Base-by-base conservation (phyloP, 2,888 invertebrate genomes). In the Chrysolina americana region DNA sequence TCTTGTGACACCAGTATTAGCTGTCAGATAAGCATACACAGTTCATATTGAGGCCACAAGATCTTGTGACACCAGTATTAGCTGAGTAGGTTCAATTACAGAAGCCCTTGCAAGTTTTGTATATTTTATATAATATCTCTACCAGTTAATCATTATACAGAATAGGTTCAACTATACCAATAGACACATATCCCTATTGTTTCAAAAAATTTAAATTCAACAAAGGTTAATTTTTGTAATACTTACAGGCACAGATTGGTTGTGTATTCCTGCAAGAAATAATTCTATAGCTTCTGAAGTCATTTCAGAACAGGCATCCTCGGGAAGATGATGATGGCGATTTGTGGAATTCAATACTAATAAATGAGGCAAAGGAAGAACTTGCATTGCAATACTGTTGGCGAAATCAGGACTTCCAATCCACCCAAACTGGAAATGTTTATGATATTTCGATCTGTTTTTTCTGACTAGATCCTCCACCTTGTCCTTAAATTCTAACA, bases 401-500 rank as follows among this genome's bases (percentile, higher is more conserved):
- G 97, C 97, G 77, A 98, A 90, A 70, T 96, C 96, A 4, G 95
- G 94, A 79, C 93, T 94, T 0, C 95, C 96, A 87, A 96, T 93
- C 98, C 98, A 99, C 47, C 98, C 97, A 89, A 99, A 99, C 88
- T 98, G 98, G 66, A 87, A 96, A 80, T 91, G 89, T 87, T 92
- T 91, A 85, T 96, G 96, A 82, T 95, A 95, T 79, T 94, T 93
- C 47, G 93, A 91, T 74, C 95, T 92, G 85, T 94, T 92, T 77
- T 90, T 92, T 4, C 72, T 78, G 13, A 70, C 79, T 68, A 75
- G 41, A 68, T 71, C 56, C 47, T 96, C 94, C 8, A 96, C 91
- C 94, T 96, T 95, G 85, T 95, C 94, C 81, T 93, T 92, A 78
- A 87, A 87, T 85, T 95, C 94, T 78, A 92, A 86, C 91, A 96